Evolutionary conservation across 1,140 invertebrate species (phyloP), one percentile per base, ranked within the genome.

Genomic region (Choristoneura fumiferana): DNA sequence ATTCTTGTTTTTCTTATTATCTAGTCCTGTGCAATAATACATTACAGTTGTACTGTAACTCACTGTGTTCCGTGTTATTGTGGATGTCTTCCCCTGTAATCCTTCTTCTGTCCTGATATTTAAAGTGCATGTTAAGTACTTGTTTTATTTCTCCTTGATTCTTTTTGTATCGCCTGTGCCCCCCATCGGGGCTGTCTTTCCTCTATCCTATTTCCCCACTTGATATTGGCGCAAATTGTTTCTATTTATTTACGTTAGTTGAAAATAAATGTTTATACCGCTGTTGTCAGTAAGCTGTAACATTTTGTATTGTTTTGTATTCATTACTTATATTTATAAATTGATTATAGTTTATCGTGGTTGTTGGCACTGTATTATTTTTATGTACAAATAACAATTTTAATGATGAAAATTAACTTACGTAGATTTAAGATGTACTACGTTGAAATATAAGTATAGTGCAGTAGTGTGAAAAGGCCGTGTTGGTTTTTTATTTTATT

Each of bases 321-420:
- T 67, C 62, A 78, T 76, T 83, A 80, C 43, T 81, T 76, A 74
- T 74, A 79, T 81, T 83, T 77, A 74, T 85, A 84, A 75, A 71
- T 83, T 83, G 81, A 79, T 84, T 75, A 85, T 85, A 84, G 80
- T 86, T 82, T 85, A 86, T 87, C 69, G 75, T 81, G 78, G 79
- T 87, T 85, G 85, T 88, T 86, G 77, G 83, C 73, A 81, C 78
- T 80, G 79, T 87, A 78, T 80, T 78, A 84, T 88, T 83, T 85
- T 84, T 83, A 81, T 89, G 84, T 87, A 89, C 85, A 89, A 88
- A 87, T 85, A 86, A 81, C 75, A 80, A 77, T 81, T 81, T 75
- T 76, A 78, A 77, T 72, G 65, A 79, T 81, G 74, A 60, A 81
- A 79, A 78, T 63, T 81, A 81, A 80, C 68, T 62, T 84, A 84